Percentiles rank a stretch among this genome's conserved stretches.
phyloP scores from a whole-genome alignment of 2,888 invertebrate species.

The Erebia palarica region DNA sequence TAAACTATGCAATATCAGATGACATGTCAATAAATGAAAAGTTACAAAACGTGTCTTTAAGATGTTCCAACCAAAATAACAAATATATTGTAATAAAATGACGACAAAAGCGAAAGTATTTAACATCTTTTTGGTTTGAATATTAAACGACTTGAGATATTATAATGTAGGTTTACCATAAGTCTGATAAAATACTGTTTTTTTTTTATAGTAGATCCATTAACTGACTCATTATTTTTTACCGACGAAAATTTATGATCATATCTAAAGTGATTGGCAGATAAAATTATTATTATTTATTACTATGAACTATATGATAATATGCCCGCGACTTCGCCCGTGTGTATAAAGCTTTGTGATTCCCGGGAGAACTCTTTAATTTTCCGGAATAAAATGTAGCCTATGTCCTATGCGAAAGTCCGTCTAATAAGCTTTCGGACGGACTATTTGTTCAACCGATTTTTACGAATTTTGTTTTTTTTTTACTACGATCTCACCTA shows the following conservation, averaged over 20 bases:
- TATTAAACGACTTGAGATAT: constrained; percentile 13
- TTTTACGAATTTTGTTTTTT: no score
- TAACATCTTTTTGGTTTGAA: constrained; percentile 22
- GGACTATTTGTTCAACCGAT: no score
- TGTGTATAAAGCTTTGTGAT: no score
- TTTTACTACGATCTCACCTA: no score
- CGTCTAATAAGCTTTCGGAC: no score
- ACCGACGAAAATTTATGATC: constrained; percentile 10
- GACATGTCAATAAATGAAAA: background rate
- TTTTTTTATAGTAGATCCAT: no score
- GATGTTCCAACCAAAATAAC: constrained; percentile 8
- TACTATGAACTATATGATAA: no score
- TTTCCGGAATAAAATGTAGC: no score
- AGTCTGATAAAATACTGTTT: no score
- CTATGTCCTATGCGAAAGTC: no score
- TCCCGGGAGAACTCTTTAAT: no score
- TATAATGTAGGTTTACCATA: constrained; percentile 14
- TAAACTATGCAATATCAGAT: background rate
- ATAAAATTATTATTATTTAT: background rate
- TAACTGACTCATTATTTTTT: background rate
- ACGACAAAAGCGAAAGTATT: constrained; percentile 30
- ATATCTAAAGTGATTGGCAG: constrained; percentile 11
- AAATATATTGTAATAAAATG: constrained; percentile 1
- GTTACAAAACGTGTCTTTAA: constrained; percentile 12
- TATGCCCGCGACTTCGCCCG: no score